Evolutionary conservation across 2,888 invertebrate species (phyloP).

Genomic region (Ryuthela nishihirai): DNA sequence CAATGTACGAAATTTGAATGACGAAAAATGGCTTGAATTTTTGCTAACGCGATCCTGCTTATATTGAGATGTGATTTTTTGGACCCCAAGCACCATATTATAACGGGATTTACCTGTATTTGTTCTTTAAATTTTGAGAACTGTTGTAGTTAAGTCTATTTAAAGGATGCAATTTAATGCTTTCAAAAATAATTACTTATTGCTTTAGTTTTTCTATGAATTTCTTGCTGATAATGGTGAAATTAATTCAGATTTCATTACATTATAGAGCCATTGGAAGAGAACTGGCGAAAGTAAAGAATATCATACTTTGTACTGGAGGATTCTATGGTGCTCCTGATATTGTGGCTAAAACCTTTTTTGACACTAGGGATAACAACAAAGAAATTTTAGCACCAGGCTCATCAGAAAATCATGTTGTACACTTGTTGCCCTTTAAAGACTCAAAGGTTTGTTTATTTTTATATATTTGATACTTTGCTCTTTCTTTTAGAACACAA

Average conservation of each 20-base stretch:
- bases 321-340: slow-evolving; percentile 36
- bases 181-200: no score
- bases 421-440: slow-evolving; percentile 23
- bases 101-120: no score
- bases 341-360: slow-evolving; percentile 27
- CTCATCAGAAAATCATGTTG: slow-evolving; percentile 12
- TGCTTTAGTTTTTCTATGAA: background rate
- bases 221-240: background rate
- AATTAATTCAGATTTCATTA: background rate
- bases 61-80: no score
- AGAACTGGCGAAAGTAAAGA: slow-evolving; percentile 34
- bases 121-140: no score
- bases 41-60: no score
- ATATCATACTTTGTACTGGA: slow-evolving; percentile 34
- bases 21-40: no score
- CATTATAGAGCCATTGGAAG: slow-evolving; percentile 33
- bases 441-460: slow-evolving; percentile 17
- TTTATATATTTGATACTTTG: no score
- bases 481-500: no score
- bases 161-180: no score
- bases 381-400: background rate
- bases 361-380: slow-evolving; percentile 9
- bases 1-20: no score
- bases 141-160: no score
- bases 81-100: no score